Evolutionary conservation across 2,888 invertebrate species (phyloP).

Genomic region (Pachymerium ferrugineum): DNA sequence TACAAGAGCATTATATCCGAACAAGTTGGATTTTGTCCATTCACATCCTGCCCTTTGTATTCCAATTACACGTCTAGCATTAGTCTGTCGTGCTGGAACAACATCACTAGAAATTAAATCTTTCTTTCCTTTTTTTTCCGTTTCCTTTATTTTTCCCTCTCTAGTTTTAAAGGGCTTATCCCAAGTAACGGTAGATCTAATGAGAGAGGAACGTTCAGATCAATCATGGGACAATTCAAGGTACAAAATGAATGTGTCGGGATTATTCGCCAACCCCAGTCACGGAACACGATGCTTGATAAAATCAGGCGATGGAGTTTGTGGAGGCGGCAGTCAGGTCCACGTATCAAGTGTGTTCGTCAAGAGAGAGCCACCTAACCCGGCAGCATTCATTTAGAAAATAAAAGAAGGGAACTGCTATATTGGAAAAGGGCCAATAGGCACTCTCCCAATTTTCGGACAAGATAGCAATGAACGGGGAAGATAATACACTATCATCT

Average conservation of each 20-base stretch:
- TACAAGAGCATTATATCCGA: background rate
- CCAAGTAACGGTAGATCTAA: background rate
- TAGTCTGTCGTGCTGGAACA: background rate
- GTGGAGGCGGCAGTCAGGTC: constrained; percentile 1
- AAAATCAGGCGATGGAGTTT: constrained; percentile 9
- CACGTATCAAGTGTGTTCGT: constrained; percentile 8
- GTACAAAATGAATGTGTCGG: constrained; percentile 5
- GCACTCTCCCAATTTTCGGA: constrained; percentile 8
- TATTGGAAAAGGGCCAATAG: constrained; percentile 13
- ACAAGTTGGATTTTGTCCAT: background rate
- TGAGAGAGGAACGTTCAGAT: background rate
- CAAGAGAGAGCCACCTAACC: constrained; percentile 8
- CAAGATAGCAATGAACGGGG: constrained; percentile 9
- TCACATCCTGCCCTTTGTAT: constrained; percentile 13
- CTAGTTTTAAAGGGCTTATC: background rate
- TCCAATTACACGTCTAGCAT: background rate
- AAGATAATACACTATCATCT: constrained; percentile 13
- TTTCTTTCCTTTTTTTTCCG: background rate
- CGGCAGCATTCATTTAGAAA: background rate
- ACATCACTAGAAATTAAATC: background rate
- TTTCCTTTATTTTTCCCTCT: background rate
- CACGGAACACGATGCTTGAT: constrained; percentile 4
- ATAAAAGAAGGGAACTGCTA: background rate
- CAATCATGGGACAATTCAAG: background rate
- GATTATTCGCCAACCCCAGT: background rate